phyloP scores from a whole-genome alignment of 2,888 invertebrate genomes.

The Coleophora flavipennella region DNA sequence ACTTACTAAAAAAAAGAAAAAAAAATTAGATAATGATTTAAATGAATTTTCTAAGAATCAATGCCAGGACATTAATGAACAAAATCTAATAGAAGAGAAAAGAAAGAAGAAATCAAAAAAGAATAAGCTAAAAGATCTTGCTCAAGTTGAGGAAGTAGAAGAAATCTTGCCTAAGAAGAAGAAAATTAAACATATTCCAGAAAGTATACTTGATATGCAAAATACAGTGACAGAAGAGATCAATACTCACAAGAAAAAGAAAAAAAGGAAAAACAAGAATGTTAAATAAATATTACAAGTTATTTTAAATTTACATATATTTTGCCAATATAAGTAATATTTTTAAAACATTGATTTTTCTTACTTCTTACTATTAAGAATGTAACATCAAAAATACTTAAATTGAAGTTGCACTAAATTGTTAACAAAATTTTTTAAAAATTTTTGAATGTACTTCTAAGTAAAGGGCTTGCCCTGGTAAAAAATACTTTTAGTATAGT shows the following conservation, averaged over 20 bases:
- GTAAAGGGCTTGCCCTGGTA: too few relatives aligned
- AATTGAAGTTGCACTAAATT: too few relatives aligned
- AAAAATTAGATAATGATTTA: not conserved
- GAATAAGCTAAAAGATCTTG: constrained; percentile 11
- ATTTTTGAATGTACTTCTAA: too few relatives aligned
- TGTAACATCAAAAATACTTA: too few relatives aligned
- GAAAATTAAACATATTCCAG: constrained; percentile 18
- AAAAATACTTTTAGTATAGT: too few relatives aligned
- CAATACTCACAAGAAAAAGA: constrained; percentile 45
- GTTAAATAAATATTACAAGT: constrained; percentile 4
- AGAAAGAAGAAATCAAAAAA: constrained; percentile 23
- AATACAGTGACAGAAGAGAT: constrained; percentile 20
- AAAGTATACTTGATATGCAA: constrained; percentile 2
- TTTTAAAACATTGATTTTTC: too few relatives aligned
- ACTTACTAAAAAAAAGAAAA: constrained; percentile 12
- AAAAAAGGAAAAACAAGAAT: constrained; percentile 44
- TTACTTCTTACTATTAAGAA: too few relatives aligned
- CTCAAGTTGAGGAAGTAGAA: constrained; percentile 14
- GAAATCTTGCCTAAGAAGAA: constrained; percentile 22
- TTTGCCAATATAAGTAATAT: constrained; percentile 9
- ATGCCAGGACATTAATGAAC: constrained; percentile 9
- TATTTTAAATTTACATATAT: not conserved
- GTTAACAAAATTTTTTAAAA: too few relatives aligned
- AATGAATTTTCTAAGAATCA: not conserved
- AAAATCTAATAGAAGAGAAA: constrained; percentile 9